Base-by-base conservation (phyloP, 1,140 invertebrate species). In the Pomacea maculata region DNA sequence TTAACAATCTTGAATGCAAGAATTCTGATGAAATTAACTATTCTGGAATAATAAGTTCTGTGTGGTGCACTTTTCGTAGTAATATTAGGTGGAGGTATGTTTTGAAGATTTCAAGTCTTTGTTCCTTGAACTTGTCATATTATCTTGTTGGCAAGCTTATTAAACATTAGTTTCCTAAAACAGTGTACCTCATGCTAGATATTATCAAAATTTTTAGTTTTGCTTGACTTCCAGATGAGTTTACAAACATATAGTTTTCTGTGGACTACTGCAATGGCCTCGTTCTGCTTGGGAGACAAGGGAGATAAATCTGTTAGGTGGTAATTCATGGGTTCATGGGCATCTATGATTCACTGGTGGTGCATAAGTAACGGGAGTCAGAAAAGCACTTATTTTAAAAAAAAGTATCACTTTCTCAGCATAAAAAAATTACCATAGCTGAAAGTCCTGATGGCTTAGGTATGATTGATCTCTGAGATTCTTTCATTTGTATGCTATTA, bases 391-490 rank as follows among this genome's bases (percentile, higher is more conserved):
- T 2, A 71, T 52, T 52, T 34, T 72, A 17, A 34, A 11, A 12
- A 11, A 12, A 11, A 11, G 45, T 9, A 17, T 19, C 55, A 17
- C 17, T 12, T 15, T 34, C 17, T 34, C 29, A 17, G 10, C 1
- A 34, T 34, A 12, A 54, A 17, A 52, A 8, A 34, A 34, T 72
- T 19, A 45, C 10, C 55, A 15, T 45, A 52, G 71, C 19, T 34
- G 1, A 29, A 1, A 34, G 71, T 52, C 34, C 55, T 11, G 34
- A 52, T 34, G n/a, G 55, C 19, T 1, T 4, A 45, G 34, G 6
- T 45, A 17, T 72, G 71, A 72, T n/a, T 72, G 71, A 72, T 79
- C 19, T 72, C 25, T 9, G 19, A n/a, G 72, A 75, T 79, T 81
- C 80, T 84, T 79, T 75, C 2, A 45, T 45, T 45, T 45, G 34